Percentiles rank a stretch among this genome's conserved stretches.
Evolutionary conservation across 2,113 vertebrate species (phyloP).

Genomic region (Phylloscopus whistleri): DNA sequence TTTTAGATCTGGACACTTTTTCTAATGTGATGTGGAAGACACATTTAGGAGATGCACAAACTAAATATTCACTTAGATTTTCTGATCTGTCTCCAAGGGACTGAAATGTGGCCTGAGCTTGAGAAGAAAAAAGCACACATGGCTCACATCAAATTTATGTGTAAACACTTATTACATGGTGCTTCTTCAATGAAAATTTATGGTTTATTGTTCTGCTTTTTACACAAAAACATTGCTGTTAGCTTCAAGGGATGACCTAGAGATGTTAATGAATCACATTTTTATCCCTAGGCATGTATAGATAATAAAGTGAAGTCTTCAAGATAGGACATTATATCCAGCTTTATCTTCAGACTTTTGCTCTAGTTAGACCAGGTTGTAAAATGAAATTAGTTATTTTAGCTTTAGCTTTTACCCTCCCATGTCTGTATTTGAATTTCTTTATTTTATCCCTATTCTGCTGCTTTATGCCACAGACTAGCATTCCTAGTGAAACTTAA

Average conservation of each 20-base stretch:
- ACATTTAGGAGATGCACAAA: not conserved
- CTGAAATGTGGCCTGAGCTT: not conserved
- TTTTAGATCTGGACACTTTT: not conserved
- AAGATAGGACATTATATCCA: not conserved
- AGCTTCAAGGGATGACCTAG: not conserved
- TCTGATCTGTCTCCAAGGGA: not conserved
- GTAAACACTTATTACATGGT: not conserved
- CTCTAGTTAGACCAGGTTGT: not conserved
- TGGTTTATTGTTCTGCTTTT: not conserved
- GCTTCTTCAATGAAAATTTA: slow-evolving; percentile 29
- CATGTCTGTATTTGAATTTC: not conserved
- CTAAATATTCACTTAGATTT: slow-evolving; percentile 2
- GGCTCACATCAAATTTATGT: slow-evolving; percentile 29
- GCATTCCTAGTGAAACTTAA: not conserved
- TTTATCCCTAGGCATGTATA: not conserved
- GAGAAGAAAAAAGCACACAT: not conserved
- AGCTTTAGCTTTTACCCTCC: not conserved
- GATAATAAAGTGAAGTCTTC: not conserved
- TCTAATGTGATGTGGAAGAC: not conserved
- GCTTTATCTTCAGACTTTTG: not conserved
- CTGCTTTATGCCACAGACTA: not conserved
- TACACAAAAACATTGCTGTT: not conserved
- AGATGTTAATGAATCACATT: not conserved
- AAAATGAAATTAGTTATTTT: not conserved
- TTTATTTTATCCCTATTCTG: not conserved